Base-by-base conservation (phyloP, 2,113 vertebrate species). In the Myocastor coypus region DNA sequence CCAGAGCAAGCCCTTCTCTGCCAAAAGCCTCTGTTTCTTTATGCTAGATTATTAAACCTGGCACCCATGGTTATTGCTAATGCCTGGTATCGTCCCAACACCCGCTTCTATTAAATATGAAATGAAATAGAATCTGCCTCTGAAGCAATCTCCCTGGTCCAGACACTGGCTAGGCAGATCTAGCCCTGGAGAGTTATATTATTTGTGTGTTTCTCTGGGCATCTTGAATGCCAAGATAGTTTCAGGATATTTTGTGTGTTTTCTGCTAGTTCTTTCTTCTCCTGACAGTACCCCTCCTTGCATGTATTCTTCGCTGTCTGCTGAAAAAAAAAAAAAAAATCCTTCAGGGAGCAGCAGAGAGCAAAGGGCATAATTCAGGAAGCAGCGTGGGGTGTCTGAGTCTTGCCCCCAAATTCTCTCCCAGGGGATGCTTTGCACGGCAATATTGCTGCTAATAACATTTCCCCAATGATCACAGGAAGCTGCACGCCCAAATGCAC, bases 391-490 rank as follows among this genome's bases (percentile, higher is more conserved):
- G 14, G 83, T 61, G 86, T 24, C 50, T 52, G 59, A 85, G 61
- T 87, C 46, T 40, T 57, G 24, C 37, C 82, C 61, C 77, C 32
- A 17, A 77, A 66, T 42, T 57, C 80, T 42, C 82, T 95, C 88
- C 85, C 87, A 90, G 88, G 95, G 78, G 90, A 92, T 61, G 55
- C 26, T 90, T 73, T 87, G 69, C 71, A 64, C 2, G 4, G 55
- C 89, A 89, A 63, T 94, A 71, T 89, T 94, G 89, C 89, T 87
- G 91, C 86, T 42, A 64, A 89, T 93, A 32, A 69, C 84, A 90
- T 87, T 66, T 96, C 94, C 82, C 93, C 92, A 94, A 97, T 94
- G 94, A 97, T 87, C 92, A 92, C 93, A 96, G 89, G 92, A 94
- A 97, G 50, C 77, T 90, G 37, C 26, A 32, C 13, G 80, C 46